phyloP scores from a whole-genome alignment of 2,888 invertebrate species.

The Entomobrya multifasciata region DNA sequence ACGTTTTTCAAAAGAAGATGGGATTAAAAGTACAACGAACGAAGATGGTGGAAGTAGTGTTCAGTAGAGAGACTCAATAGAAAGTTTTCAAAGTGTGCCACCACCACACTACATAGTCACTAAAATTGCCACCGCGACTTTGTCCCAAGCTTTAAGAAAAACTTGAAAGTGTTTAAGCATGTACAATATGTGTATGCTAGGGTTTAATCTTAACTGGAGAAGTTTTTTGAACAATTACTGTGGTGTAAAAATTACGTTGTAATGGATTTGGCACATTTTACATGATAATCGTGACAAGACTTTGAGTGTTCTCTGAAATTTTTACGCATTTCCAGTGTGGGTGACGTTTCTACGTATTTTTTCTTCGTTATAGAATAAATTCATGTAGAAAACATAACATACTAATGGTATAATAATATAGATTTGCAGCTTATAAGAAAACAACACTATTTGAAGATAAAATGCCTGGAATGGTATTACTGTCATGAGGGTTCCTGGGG shows the following conservation, averaged over 20 bases:
- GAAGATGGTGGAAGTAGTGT: too few species aligned
- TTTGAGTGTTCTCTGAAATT: constrained; percentile 13
- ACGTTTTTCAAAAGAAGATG: constrained; percentile 6
- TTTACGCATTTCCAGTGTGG: not conserved
- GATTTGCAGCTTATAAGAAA: too few species aligned
- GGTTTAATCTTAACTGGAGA: too few species aligned
- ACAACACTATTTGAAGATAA: too few species aligned
- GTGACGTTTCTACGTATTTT: too few species aligned
- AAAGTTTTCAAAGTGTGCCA: constrained; percentile 14
- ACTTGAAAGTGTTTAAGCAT: not conserved
- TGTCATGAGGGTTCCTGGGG: too few species aligned
- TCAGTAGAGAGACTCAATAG: not conserved
- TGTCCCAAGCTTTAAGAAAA: not conserved
- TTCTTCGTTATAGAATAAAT: too few species aligned
- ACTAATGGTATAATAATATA: too few species aligned
- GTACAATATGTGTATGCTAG: too few species aligned
- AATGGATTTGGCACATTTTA: constrained; percentile 61
- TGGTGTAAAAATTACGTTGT: constrained; percentile 54
- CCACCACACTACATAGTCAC: not conserved
- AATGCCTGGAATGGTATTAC: too few species aligned
- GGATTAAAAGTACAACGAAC: constrained; percentile 5
- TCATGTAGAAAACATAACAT: too few species aligned
- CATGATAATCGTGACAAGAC: constrained; percentile 61
- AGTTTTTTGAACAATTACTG: constrained; percentile 29
- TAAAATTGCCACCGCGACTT: not conserved